Evolutionary conservation across 2,113 vertebrate genomes (phyloP).

Genomic region (Benitochromis conjunctus): DNA sequence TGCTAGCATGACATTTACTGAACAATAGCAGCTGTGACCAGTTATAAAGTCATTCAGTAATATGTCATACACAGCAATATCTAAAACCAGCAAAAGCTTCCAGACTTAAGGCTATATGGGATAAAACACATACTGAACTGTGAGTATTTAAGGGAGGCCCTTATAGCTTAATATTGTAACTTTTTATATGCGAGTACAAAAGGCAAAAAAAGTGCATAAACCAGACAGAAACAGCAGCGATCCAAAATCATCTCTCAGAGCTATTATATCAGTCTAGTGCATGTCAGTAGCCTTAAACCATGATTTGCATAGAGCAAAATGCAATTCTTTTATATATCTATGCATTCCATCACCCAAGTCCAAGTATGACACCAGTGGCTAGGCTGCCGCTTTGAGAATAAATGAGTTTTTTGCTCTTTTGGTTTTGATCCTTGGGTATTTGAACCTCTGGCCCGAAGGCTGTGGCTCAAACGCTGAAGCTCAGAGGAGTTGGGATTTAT

Average conservation of each 20-base stretch:
- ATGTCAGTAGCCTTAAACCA: neutral
- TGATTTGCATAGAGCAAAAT: neutral
- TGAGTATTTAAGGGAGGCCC: neutral
- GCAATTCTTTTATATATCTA: neutral
- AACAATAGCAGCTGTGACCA: neutral
- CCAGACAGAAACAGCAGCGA: neutral
- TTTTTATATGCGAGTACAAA: neutral
- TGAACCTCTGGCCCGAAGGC: neutral
- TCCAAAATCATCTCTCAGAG: neutral
- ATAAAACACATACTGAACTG: neutral
- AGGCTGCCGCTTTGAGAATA: neutral
- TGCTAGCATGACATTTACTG: neutral
- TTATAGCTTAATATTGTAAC: neutral
- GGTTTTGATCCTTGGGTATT: neutral
- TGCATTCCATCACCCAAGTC: neutral
- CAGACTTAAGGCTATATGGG: neutral
- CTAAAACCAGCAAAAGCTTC: neutral
- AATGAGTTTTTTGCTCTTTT: neutral
- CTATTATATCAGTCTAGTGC: neutral
- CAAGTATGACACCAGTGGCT: neutral
- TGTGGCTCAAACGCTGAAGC: neutral
- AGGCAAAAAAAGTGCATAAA: neutral
- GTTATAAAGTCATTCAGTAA: neutral
- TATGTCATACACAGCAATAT: neutral
- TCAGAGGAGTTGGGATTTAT: neutral